Evolutionary conservation across 2,888 invertebrate genomes (phyloP), one percentile per base, ranked within the genome.

Genomic region (Melangyna quadrimaculata): DNA sequence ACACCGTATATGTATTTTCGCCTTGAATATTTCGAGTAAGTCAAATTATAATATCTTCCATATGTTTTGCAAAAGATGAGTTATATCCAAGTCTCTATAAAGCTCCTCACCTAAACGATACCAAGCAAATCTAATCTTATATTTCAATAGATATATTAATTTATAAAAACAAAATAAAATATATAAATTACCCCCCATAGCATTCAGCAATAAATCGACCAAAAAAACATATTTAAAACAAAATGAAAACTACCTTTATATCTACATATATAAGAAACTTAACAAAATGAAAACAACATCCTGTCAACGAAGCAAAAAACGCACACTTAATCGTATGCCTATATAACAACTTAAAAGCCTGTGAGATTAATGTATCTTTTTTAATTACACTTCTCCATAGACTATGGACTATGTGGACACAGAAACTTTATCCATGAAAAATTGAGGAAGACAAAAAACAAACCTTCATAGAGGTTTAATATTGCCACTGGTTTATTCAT

Each of bases 291-390:
- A 29, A 55, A 55, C 29, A 29, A n/a, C 8, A 43, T 17, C 9
- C 17, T 22, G n/a, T 29, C n/a, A n/a, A 27, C 53, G 6, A 7
- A 53, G 53, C 17, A 9, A 9, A 55, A 55, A n/a, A 17, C 17
- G 17, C 17, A 55, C 32, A 55, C 17, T 55, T 10, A 17, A 55
- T 29, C n/a, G 0, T n/a, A 17, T 63, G 72, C n/a, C n/a, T n/a
- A n/a, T 55, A 55, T 78, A 78, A 78, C 69, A 73, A 78, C 82
- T 73, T 78, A 83, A 83, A 83, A 78, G 78, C 78, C 69, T 74
- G 29, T 29, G 82, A 83, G 83, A 78, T 74, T 59, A 78, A 83
- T 83, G 78, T 78, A 61, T 78, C 78, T 78, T 79, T 79, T 74
- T 83, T 43, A 63, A 43, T 63, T 63, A 63, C 63, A 37, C 40